These are phyloP conservation scores for Hydrochoerus hydrochaeris DNA, from an alignment of 2,113 vertebrate genomes.

Conservation along the genomic window DNA sequence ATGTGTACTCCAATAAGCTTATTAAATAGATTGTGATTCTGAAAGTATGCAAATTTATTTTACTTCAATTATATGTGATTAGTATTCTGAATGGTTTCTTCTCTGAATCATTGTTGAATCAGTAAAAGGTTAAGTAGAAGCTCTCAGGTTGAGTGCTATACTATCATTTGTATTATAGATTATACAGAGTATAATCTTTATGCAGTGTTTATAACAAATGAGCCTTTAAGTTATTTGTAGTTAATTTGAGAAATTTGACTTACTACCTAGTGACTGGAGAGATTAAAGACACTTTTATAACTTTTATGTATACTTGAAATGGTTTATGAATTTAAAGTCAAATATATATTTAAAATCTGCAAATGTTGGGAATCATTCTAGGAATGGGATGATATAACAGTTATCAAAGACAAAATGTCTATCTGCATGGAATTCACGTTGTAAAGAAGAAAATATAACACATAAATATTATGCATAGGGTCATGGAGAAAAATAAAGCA, in stretches of 20 bases:
- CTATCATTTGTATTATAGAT: background rate
- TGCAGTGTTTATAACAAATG: background rate
- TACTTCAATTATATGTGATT: background rate
- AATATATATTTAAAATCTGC: background rate
- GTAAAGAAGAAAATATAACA: background rate
- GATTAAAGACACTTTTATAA: background rate
- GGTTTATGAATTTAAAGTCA: background rate
- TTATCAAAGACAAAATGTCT: background rate
- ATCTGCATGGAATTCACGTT: background rate
- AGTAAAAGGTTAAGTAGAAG: conserved; percentile 10
- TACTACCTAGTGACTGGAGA: background rate
- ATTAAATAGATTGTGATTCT: background rate
- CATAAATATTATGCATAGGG: background rate
- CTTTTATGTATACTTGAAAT: background rate
- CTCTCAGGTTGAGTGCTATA: background rate
- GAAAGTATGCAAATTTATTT: background rate
- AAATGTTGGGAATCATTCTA: background rate
- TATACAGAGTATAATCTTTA: conserved; percentile 5
- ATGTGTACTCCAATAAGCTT: background rate
- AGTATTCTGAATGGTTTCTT: background rate
- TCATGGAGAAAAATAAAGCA: background rate
- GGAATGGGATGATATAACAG: background rate
- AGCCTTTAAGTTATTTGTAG: background rate
- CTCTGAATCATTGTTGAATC: conserved; percentile 7
- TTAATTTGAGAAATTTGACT: conserved; percentile 12